Conservation (phyloP, 1,140 invertebrate species). For the Drosophila bipectinata region DNA sequence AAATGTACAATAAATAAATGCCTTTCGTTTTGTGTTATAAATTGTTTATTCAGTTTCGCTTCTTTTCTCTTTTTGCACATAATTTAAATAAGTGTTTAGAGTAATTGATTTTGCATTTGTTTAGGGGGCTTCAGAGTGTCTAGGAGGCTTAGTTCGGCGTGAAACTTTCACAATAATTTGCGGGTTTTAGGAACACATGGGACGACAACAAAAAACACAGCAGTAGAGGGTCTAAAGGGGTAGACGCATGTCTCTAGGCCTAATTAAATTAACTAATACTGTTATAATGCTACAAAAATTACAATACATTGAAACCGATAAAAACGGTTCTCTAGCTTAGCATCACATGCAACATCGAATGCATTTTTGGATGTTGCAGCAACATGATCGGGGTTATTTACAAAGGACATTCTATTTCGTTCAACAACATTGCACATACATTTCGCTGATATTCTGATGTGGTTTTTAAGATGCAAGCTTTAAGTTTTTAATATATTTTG, state of each 20-base stretch:
- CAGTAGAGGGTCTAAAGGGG: constrained; percentile 11
- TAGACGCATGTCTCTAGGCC: constrained; percentile 51
- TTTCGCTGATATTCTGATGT: constrained; percentile 40
- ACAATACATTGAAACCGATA: constrained; percentile 48
- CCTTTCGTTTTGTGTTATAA: constrained; percentile 66
- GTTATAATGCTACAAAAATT: constrained; percentile 69
- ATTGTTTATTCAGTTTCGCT: constrained; percentile 69
- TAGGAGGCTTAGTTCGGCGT: constrained; percentile 55
- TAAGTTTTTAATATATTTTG: background rate
- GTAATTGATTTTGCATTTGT: constrained; percentile 50
- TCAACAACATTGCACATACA: constrained; percentile 72
- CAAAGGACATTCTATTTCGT: constrained; percentile 41
- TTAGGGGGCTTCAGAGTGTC: constrained; percentile 33
- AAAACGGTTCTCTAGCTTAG: constrained; percentile 39
- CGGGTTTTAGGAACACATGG: constrained; percentile 65
- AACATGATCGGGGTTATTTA: constrained; percentile 54
- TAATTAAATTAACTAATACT: constrained; percentile 82
- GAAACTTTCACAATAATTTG: constrained; percentile 71
- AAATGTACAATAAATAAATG: constrained; percentile 11
- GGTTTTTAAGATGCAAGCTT: background rate
- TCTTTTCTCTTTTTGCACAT: constrained; percentile 59
- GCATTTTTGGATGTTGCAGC: constrained; percentile 56
- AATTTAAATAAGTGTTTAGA: constrained; percentile 72
- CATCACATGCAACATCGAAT: constrained; percentile 64
- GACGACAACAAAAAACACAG: constrained; percentile 50